phyloP scores from a whole-genome alignment of 2,113 vertebrate species.

The Eira barbara region DNA sequence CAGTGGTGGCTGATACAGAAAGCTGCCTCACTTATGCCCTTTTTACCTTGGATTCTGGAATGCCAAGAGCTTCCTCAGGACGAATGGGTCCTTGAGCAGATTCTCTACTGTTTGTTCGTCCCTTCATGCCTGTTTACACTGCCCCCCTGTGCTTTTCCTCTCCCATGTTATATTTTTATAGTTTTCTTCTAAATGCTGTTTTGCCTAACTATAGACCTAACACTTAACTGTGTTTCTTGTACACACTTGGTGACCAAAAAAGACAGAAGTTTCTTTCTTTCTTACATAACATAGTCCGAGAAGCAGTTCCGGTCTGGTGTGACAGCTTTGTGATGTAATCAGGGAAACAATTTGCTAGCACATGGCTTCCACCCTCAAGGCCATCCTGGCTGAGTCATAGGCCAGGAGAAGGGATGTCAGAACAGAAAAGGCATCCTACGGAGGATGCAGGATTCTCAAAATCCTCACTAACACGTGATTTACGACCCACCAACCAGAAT shows the following conservation, averaged over 20 bases:
- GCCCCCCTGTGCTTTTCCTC: background rate
- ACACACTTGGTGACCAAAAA: background rate
- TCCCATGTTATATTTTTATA: background rate
- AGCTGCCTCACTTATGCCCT: background rate
- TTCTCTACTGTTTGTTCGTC: background rate
- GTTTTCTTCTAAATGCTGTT: background rate
- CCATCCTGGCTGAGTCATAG: background rate
- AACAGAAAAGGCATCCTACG: background rate
- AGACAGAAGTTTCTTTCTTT: background rate
- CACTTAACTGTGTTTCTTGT: background rate
- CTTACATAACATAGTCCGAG: background rate
- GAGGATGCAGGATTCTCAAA: background rate
- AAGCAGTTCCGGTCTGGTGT: background rate
- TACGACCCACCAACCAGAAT: background rate
- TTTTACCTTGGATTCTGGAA: background rate
- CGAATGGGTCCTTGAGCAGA: background rate
- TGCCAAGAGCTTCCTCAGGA: background rate
- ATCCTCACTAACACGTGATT: background rate
- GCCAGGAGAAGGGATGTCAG: background rate
- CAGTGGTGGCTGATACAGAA: background rate
- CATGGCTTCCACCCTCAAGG: background rate
- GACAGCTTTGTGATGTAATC: background rate
- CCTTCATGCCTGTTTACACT: background rate
- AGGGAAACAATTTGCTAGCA: background rate
- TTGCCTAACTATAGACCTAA: background rate